Percentiles rank a stretch among this genome's conserved stretches.
Conservation (phyloP, 2,797 vertebrate genomes). For the Lindbergichthys nudifrons region DNA sequence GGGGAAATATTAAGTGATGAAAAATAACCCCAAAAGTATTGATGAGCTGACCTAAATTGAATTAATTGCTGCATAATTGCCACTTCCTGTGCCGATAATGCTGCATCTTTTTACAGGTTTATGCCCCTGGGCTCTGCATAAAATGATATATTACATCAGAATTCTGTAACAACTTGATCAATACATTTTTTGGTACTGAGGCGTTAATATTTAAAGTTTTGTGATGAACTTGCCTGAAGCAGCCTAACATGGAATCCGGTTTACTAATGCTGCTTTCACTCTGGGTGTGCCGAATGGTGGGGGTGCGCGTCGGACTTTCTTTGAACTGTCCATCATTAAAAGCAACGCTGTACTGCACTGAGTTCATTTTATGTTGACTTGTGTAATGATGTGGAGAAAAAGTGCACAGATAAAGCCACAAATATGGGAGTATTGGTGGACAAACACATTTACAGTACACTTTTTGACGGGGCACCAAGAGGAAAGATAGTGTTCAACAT, state of each 20-base stretch:
- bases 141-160: not conserved
- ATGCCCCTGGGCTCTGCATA: too few species aligned
- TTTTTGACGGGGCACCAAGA: not conserved
- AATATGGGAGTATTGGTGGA: too few species aligned
- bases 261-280: not conserved
- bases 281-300: not conserved
- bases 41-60: conserved; percentile 67
- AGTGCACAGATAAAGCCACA: not conserved
- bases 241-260: not conserved
- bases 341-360: not conserved
- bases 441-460: not conserved
- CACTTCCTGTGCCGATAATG: not conserved
- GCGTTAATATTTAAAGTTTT: conserved; percentile 23
- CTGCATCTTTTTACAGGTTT: not conserved
- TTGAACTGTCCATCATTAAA: not conserved
- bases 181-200: not conserved
- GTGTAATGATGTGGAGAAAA: not conserved
- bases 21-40: conserved; percentile 49
- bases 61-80: conserved; percentile 40
- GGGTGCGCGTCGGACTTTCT: conserved; percentile 10
- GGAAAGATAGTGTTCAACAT: not conserved
- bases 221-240: conserved; percentile 9
- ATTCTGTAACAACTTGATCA: not conserved
- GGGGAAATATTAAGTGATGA: conserved; percentile 39
- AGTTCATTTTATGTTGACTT: not conserved